Base-by-base conservation (phyloP, 2,888 invertebrate genomes). In the Polydrusus tereticollis region DNA sequence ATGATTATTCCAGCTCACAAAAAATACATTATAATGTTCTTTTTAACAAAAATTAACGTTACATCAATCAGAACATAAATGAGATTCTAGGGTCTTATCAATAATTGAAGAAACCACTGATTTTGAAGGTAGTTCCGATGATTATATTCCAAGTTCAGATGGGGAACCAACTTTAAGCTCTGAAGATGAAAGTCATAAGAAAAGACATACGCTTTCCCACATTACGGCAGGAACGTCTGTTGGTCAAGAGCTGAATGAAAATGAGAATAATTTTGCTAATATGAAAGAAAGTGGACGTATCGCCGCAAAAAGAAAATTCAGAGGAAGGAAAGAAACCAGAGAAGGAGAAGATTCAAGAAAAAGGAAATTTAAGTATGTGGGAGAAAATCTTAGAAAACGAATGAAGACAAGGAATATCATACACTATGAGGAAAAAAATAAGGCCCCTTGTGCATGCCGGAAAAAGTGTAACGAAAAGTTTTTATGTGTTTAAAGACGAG, bases 381-480 rank as follows among this genome's bases (percentile, higher is more conserved):
- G 33, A 14, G 5, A 23, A 23, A 68, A 45, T 45, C 18, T 7
- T 2, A 18, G 45, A 20, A 18, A 45, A 20, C 8, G 1, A 20
- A 2, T n/a, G 2, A 45, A 21, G 45, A 20, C 8, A 18, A n/a
- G 18, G 8, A 6, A 8, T 45, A 45, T 20, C 2, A 10, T 10
- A 20, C 45, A 45, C 2, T 8, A 21, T 10, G 8, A 21, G n/a
- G n/a, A 8, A 45, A 45, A 20, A 8, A 8, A 10, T 18, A 67
- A 67, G 38, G n/a, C 43, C 1, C 58, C 58, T 41, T 67, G 58
- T 18, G 12, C 41, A n/a, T 67, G 67, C 20, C 38, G 26, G 14
- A 58, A 41, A 14, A 67, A 58, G 20, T 58, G 55, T 12, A 2
- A 12, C 12, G 67, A 67, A 67, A 67, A 67, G 18, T 67, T 67